A percentile compares a stretch with the other conserved stretches of the same genome.
These are phyloP conservation scores for Abscondita cerata DNA, from an alignment of 2,888 invertebrate genomes.

Conservation along the genomic window DNA sequence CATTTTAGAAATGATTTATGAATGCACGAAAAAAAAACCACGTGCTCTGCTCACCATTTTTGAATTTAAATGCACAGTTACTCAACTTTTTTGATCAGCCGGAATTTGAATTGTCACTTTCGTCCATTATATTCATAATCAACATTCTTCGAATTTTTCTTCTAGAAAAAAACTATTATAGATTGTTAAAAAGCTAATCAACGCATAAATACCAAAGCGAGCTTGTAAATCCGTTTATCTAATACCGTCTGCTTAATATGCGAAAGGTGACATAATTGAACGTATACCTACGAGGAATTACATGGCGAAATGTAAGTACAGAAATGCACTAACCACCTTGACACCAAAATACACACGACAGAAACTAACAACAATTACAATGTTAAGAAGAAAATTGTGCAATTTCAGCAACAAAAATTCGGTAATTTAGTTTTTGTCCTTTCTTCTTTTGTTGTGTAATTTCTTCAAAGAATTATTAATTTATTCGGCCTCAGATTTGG, in stretches of 20 bases:
- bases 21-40: not conserved
- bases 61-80: conserved; percentile 2
- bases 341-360: conserved; percentile 34
- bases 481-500: not conserved
- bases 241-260: conserved; percentile 28
- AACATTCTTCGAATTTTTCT: too few relatives aligned
- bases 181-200: conserved; percentile 23
- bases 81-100: not conserved
- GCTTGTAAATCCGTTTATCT: conserved; percentile 25
- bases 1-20: not conserved
- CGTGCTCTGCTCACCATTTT: not conserved
- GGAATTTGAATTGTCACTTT: too few relatives aligned
- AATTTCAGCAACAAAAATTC: conserved; percentile 15
- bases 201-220: conserved; percentile 22
- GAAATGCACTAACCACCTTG: conserved; percentile 37
- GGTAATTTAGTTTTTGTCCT: too few relatives aligned
- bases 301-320: conserved; percentile 33
- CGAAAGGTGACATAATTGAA: conserved; percentile 28
- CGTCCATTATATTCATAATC: too few relatives aligned
- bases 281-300: conserved; percentile 32
- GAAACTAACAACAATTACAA: conserved; percentile 23
- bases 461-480: too few relatives aligned
- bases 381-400: conserved; percentile 29
- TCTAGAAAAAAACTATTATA: not conserved
- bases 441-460: too few relatives aligned